Evolutionary conservation across 2,113 vertebrate genomes (phyloP).

Genomic region (Ammodytes marinus): DNA sequence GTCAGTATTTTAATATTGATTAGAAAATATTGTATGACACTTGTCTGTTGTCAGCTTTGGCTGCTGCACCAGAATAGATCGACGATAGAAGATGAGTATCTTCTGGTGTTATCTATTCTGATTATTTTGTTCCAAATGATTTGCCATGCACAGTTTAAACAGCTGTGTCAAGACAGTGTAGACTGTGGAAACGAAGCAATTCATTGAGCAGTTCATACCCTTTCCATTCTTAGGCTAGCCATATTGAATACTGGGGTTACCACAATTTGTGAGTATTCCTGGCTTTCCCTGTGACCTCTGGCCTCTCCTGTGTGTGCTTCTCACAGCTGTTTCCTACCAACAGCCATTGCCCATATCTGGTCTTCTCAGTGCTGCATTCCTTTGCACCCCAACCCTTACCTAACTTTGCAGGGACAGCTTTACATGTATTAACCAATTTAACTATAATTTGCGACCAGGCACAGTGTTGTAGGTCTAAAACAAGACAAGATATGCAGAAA

Average conservation of each 20-base stretch:
- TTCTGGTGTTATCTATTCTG: background rate
- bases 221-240: background rate
- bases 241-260: background rate
- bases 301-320: constrained; percentile 35
- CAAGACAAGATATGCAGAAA: background rate
- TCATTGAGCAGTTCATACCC: background rate
- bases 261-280: constrained; percentile 15
- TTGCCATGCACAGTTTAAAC: background rate
- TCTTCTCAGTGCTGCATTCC: constrained; percentile 12
- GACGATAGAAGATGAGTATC: no score
- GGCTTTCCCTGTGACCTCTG: constrained; percentile 31
- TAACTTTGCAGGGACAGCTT: background rate
- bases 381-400: constrained; percentile 4
- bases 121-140: background rate
- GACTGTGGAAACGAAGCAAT: background rate
- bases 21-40: background rate
- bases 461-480: background rate
- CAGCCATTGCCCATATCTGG: constrained; percentile 43
- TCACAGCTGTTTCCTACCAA: constrained; percentile 54
- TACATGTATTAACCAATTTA: background rate
- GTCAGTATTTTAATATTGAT: constrained; percentile 2
- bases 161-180: background rate
- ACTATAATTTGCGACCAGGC: background rate
- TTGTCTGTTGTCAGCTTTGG: background rate
- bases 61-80: background rate